Conservation (phyloP, 2,797 vertebrate species). For the Squalus acanthias region DNA sequence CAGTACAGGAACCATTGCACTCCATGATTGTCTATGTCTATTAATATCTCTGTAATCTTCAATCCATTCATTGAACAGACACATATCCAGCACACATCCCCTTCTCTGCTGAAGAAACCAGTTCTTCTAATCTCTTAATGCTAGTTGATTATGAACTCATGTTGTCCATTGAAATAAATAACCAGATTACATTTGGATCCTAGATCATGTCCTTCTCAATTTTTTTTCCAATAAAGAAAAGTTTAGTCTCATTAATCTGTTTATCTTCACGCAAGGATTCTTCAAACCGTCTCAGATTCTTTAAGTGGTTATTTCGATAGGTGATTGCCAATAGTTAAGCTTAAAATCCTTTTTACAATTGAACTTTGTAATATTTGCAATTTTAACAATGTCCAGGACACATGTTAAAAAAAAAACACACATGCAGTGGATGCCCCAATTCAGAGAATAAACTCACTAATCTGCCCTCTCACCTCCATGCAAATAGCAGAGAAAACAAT, state of each 20-base stretch:
- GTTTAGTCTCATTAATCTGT: neutral
- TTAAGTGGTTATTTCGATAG: neutral
- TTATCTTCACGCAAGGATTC: neutral
- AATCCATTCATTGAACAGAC: neutral
- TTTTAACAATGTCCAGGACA: neutral
- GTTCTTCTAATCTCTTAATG: neutral
- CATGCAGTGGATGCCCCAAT: neutral
- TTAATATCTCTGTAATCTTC: neutral
- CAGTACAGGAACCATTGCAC: neutral
- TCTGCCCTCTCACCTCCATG: neutral
- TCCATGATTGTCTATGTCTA: neutral
- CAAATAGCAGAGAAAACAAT: neutral
- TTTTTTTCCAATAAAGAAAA: neutral
- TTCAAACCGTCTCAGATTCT: neutral
- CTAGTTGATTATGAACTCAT: neutral
- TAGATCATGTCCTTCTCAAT: neutral
- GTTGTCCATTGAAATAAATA: neutral
- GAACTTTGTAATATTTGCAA: neutral
- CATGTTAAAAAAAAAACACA: neutral
- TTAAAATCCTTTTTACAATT: neutral
- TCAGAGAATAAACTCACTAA: neutral
- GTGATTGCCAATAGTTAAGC: neutral
- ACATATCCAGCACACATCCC: neutral
- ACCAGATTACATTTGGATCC: neutral
- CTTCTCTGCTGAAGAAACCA: neutral